Evolutionary conservation across 2,888 invertebrate species (phyloP), one percentile per base, ranked within the genome.

Genomic region (Caradrina clavipalpis): DNA sequence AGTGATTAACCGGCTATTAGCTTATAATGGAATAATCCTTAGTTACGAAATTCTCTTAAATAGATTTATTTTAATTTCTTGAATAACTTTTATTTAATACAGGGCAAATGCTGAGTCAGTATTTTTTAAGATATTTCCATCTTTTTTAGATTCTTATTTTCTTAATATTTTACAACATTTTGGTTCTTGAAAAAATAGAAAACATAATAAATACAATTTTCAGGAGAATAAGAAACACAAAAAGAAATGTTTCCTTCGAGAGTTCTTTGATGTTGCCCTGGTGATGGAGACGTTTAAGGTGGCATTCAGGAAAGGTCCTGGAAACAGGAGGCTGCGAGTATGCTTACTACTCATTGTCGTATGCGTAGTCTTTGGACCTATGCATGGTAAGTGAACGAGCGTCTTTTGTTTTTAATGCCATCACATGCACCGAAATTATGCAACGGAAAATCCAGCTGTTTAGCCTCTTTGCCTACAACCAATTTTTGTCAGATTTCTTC

Each of bases 311-410:
- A 95, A 97, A 80, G 98, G 98, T 0, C 96, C 97, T 42, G 97
- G 97, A 70, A 97, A 98, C 86, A 95, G 98, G 53, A 96, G 97
- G 78, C 96, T 97, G 70, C 96, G 98, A 73, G 98, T 98, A 5
- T 96, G 97, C 78, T 95, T 98, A 78, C 94, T 98, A 10, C 97
- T 98, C 95, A 96, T 98, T 69, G 97, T 98, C 6, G 98, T 98
- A 1, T 98, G 98, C 96, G 98, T 98, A 4, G 97, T 98, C 50
- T 98, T 98, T 85, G 98, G 98, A 68, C 98, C 98, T 0, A 94
- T 98, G 94, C 98, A 98, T 87, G 98, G 98, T 98, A 92, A 96
- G 96, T 58, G n/a, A 17, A 51, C 3, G 11, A 17, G 1, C 13
- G 13, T 17, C 13, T 45, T 21, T 17, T 50, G 17, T 17, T 15